Evolutionary conservation across 2,113 vertebrate genomes (phyloP).

Genomic region (Emydocephalus ijimae): DNA sequence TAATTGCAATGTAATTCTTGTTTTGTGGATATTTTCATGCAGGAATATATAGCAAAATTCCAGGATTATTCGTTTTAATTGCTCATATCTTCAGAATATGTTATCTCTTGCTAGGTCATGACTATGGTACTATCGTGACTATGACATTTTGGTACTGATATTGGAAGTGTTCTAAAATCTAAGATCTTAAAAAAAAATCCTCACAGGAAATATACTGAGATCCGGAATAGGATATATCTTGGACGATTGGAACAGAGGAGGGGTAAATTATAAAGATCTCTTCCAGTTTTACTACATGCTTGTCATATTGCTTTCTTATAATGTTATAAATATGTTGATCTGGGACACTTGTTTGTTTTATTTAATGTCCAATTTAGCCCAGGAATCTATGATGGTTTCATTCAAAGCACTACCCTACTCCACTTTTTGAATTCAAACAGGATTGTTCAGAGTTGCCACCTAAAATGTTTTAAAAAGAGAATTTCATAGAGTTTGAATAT

Average conservation of each 20-base stretch:
- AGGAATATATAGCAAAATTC: slow-evolving; percentile 31
- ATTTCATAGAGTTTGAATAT: not conserved
- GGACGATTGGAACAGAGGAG: not conserved
- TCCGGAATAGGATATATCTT: not conserved
- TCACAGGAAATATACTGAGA: not conserved
- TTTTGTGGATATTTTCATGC: not conserved
- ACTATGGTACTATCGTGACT: not conserved
- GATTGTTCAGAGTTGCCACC: not conserved
- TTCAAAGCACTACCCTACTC: not conserved
- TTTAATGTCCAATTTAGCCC: not conserved
- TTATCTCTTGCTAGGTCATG: not conserved
- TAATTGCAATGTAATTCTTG: slow-evolving; percentile 32
- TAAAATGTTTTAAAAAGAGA: not conserved
- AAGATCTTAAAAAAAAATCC: not conserved
- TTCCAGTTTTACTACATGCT: not conserved
- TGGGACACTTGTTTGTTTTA: not conserved
- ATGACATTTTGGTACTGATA: not conserved
- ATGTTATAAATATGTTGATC: not conserved
- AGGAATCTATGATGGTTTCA: not conserved
- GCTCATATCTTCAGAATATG: not conserved
- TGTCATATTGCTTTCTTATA: not conserved
- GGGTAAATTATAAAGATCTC: not conserved
- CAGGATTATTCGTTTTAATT: not conserved
- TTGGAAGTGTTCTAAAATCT: not conserved
- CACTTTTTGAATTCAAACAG: not conserved